Conservation (phyloP, 2,797 vertebrate species). For the Chaetodon trifasciatus region DNA sequence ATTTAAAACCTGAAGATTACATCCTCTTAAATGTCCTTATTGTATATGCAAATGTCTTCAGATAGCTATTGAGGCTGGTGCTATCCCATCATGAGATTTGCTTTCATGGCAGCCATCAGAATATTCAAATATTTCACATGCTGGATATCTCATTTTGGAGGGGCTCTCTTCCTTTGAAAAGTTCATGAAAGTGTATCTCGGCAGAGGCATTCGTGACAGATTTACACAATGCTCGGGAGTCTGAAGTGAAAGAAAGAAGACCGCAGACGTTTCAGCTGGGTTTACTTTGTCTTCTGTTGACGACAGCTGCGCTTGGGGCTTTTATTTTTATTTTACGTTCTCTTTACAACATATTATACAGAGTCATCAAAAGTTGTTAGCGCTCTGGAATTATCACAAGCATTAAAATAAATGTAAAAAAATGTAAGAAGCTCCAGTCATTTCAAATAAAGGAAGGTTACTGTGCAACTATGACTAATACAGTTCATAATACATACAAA, state of each 20-base stretch:
- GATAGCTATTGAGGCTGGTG: constrained; percentile 24
- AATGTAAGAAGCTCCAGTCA: constrained; percentile 74
- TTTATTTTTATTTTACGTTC: constrained; percentile 80
- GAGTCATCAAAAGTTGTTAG: constrained; percentile 74
- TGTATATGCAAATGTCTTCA: constrained; percentile 46
- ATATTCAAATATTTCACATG: constrained; percentile 38
- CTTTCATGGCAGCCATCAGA: constrained; percentile 27
- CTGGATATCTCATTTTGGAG: constrained; percentile 33
- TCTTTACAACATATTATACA: constrained; percentile 87
- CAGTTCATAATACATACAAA: constrained; percentile 72
- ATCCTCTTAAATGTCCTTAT: constrained; percentile 16
- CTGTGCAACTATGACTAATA: constrained; percentile 65
- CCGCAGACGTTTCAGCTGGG: constrained; percentile 58
- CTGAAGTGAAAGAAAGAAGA: constrained; percentile 33
- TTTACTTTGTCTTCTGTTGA: constrained; percentile 78
- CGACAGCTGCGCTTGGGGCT: constrained; percentile 69
- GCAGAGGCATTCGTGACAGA: constrained; percentile 24
- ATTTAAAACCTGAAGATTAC: constrained; percentile 29
- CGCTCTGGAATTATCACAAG: constrained; percentile 70
- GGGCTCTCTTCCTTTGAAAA: constrained; percentile 42
- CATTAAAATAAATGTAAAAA: constrained; percentile 78
- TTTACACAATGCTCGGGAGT: constrained; percentile 12
- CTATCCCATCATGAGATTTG: constrained; percentile 36
- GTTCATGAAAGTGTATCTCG: constrained; percentile 25
- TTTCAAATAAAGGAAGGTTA: constrained; percentile 80